A percentile compares a stretch with the other conserved stretches of the same genome.
Evolutionary conservation across 2,113 vertebrate genomes (phyloP).

Genomic region (Otis tarda): DNA sequence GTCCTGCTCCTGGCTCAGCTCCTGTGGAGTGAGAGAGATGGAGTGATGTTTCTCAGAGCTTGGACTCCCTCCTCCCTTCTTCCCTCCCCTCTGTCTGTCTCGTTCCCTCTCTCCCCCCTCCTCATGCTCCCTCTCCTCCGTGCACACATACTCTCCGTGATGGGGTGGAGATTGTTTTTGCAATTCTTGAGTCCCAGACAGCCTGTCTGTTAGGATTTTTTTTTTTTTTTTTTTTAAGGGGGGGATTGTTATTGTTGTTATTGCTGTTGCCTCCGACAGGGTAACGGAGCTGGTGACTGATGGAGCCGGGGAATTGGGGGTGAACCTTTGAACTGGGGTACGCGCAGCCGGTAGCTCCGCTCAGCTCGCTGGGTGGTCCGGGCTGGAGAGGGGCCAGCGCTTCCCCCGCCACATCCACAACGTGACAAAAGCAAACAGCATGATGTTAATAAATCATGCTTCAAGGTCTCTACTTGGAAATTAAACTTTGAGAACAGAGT

Average conservation of each 20-base stretch:
- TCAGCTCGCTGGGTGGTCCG: conserved; percentile 81
- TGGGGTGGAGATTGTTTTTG: conserved; percentile 61
- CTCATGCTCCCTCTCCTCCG: conserved; percentile 35
- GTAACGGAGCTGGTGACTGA: conserved; percentile 21
- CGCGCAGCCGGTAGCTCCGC: conserved; percentile 45
- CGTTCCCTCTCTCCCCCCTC: conserved; percentile 46
- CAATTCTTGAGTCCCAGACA: conserved; percentile 39
- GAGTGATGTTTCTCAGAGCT: conserved; percentile 65
- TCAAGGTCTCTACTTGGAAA: conserved; percentile 37
- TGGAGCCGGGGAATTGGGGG: conserved; percentile 18
- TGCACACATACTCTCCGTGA: conserved; percentile 30
- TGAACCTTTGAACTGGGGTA: conserved; percentile 60
- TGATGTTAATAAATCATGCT: conserved; percentile 75
- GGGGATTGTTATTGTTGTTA: not conserved
- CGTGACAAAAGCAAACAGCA: conserved; percentile 71
- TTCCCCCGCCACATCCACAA: conserved; percentile 71
- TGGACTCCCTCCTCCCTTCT: conserved; percentile 62
- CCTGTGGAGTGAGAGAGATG: conserved; percentile 60
- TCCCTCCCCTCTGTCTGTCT: conserved; percentile 63
- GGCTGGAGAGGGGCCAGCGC: not conserved
- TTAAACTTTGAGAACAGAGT: conserved; percentile 5
- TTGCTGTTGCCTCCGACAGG: conserved; percentile 19
- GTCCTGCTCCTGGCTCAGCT: conserved; percentile 51
- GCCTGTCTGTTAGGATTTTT: not conserved
- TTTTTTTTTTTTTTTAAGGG: not conserved